Evolutionary conservation across 35 echinoderm and acorn worm species (phyloP).

Genomic region (Strongylocentrotus purpuratus): DNA sequence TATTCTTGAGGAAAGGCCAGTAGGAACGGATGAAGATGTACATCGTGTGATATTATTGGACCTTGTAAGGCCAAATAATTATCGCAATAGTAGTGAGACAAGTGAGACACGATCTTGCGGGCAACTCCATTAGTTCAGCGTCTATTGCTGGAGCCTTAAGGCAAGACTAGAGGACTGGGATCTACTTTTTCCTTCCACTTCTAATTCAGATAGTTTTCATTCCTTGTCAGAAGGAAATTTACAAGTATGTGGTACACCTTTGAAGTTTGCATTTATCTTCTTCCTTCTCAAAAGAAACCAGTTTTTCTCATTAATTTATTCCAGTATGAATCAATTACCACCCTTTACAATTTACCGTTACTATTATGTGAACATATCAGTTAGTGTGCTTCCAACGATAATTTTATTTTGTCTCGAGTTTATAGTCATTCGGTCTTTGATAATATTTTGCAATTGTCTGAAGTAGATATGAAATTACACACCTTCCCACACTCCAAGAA

Average conservation of each 20-base stretch:
- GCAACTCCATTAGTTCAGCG: conserved; percentile 1
- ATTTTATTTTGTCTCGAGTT: too few species aligned
- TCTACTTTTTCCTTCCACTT: not conserved
- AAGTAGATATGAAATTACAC: not conserved
- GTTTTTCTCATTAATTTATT: too few species aligned
- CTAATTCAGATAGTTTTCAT: not conserved
- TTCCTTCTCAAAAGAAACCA: not conserved
- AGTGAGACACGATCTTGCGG: not conserved
- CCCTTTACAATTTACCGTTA: too few species aligned
- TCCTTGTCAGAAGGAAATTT: not conserved
- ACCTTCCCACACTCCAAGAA: not conserved
- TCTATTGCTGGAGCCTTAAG: not conserved
- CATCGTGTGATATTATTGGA: not conserved
- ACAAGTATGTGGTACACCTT: not conserved
- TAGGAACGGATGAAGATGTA: not conserved
- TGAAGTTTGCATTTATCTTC: not conserved
- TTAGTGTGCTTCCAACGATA: too few species aligned
- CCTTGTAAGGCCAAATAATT: not conserved
- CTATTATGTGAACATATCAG: too few species aligned
- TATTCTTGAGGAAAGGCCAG: not conserved
- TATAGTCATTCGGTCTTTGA: not conserved
- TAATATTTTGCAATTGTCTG: not conserved
- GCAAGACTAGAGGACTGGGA: not conserved
- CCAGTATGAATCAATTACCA: too few species aligned
- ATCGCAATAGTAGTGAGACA: not conserved